Percentiles rank a stretch among this genome's conserved stretches.
These are phyloP conservation scores for Leptonema lineaticorne DNA, from an alignment of 1,140 invertebrate species.

Conservation along the genomic window DNA sequence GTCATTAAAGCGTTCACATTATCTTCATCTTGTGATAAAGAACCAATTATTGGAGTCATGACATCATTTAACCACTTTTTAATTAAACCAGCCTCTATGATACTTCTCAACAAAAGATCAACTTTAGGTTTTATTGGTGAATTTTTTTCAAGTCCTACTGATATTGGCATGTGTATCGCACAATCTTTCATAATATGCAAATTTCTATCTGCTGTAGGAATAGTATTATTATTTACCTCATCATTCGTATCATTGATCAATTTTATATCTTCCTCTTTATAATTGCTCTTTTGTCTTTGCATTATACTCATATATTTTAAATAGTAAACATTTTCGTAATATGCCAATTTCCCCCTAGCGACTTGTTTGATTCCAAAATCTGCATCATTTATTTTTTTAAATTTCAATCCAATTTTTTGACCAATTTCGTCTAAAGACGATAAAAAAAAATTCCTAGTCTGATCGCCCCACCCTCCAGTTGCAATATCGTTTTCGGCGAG, in stretches of 20 bases:
- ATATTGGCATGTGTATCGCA: constrained; percentile 76
- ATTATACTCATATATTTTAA: constrained; percentile 65
- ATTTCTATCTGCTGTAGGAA: constrained; percentile 53
- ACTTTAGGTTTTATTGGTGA: constrained; percentile 72
- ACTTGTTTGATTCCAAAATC: constrained; percentile 63
- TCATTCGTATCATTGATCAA: constrained; percentile 25
- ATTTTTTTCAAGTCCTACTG: constrained; percentile 77
- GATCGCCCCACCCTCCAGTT: constrained; percentile 68
- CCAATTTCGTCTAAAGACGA: constrained; percentile 65
- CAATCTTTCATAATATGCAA: constrained; percentile 81
- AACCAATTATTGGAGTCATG: constrained; percentile 55
- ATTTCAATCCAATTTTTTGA: constrained; percentile 66
- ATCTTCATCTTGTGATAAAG: constrained; percentile 50
- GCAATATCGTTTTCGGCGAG: constrained; percentile 62
- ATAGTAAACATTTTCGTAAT: constrained; percentile 78
- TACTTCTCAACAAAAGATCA: constrained; percentile 64
- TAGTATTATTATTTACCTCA: constrained; percentile 20
- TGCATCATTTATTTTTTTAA: constrained; percentile 61
- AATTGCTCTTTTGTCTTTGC: constrained; percentile 48
- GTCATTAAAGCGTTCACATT: constrained; percentile 71
- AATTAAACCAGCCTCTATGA: constrained; percentile 74
- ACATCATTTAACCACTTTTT: constrained; percentile 78
- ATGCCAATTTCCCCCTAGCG: constrained; percentile 68
- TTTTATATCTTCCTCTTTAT: constrained; percentile 54
- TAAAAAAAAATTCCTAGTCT: constrained; percentile 69